phyloP scores from a whole-genome alignment of 2,113 vertebrate species.

The Xiphophorus hellerii region DNA sequence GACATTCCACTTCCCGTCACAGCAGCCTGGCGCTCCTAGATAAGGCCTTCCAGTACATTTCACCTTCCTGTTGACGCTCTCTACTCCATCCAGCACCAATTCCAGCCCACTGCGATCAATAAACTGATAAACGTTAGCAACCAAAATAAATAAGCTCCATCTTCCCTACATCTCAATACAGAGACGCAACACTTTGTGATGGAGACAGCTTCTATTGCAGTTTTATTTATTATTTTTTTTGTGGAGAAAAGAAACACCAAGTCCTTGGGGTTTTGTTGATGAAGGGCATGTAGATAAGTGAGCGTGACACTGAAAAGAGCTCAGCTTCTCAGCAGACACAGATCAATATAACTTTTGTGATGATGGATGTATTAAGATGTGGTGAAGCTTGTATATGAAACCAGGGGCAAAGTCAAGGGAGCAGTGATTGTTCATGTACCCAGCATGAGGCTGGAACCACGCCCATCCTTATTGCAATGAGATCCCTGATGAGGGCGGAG shows the following conservation, averaged over 20 bases:
- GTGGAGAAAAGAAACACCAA: background rate
- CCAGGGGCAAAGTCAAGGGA: background rate
- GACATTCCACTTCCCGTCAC: slow-evolving; percentile 76
- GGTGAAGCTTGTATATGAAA: background rate
- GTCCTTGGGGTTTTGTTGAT: background rate
- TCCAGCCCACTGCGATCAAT: slow-evolving; percentile 64
- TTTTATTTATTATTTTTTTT: too few relatives aligned
- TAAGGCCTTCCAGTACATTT: slow-evolving; percentile 76
- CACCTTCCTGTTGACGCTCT: slow-evolving; percentile 63
- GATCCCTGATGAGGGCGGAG: too few relatives aligned
- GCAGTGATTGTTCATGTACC: background rate
- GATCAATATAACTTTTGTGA: slow-evolving; percentile 27
- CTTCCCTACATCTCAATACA: slow-evolving; percentile 27
- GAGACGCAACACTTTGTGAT: slow-evolving; percentile 1
- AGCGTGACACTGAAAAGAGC: background rate
- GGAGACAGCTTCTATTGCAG: slow-evolving; percentile 1
- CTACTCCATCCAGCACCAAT: slow-evolving; percentile 57
- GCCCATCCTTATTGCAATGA: slow-evolving; percentile 68
- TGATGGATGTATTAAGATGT: slow-evolving; percentile 4
- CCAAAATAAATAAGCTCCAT: slow-evolving; percentile 65
- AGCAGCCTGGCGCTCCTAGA: slow-evolving; percentile 78
- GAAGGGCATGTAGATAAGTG: slow-evolving; percentile 7
- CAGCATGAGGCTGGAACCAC: slow-evolving; percentile 24
- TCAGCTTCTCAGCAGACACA: slow-evolving; percentile 12
- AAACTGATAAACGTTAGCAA: slow-evolving; percentile 58